Base-by-base conservation (phyloP, 2,797 vertebrate genomes). In the Chlorospingus semifuscus region DNA sequence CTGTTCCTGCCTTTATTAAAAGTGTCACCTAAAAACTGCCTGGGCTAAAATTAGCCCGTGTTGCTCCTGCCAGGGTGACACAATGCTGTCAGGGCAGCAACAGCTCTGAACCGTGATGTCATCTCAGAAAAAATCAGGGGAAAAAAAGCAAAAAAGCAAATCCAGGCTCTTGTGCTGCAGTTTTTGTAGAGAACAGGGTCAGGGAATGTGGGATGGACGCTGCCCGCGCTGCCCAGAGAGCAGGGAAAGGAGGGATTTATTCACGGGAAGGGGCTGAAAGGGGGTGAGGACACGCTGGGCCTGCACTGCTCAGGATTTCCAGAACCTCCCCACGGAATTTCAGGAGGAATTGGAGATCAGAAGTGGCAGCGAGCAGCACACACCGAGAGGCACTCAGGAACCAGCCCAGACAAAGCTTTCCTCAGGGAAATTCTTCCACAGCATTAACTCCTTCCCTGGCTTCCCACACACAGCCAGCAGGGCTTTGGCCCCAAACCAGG, bases 261-360 rank as follows among this genome's bases (percentile, higher is more conserved):
- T 4, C 7, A 20, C 36, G 81, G 41, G 30, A 19, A 36, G 5
- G 60, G 36, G 52, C 37, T 7, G 1, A 15, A 13, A 44, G 17
- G 32, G 20, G 32, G 7, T 1, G 20, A 1, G n/a, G 23, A 10
- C 0, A 0, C 1, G 36, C 56, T 5, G 37, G 77, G 41, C 5
- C 44, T 17, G 29, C 32, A 0, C 21, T 12, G 20, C 50, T 72
- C 7, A 1, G 39, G 3, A 50, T 42, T 78, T 50, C 83, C 75
- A 79, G 83, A 85, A 85, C 21, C 36, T 70, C 55, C 91, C 56
- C 41, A 1, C 12, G 57, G 32, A 24, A 36, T 82, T 79, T 37
- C 75, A 47, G 55, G 24, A 32, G 17, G 32, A 29, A 12, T 2
- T 32, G 34, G 60, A 78, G 78, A 36, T 36, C 17, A 17, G 6